Evolutionary conservation across 30 jellyfish, hydroid and myxozoan genomes (phyloP).

Genomic region (Aurelia sp.): DNA sequence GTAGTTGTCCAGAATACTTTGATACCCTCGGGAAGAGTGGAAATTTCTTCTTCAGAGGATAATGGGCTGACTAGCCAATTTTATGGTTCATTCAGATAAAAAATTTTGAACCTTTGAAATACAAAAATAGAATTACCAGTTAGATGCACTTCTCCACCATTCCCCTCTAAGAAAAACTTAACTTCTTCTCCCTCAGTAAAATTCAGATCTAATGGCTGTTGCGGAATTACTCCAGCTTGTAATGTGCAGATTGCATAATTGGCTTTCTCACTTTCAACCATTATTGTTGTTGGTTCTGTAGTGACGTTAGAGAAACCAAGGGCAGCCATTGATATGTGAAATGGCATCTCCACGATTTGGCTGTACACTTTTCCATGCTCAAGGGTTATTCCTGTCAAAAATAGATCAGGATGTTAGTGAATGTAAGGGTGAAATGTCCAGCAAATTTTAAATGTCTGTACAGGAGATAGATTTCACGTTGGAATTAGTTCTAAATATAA

Average conservation of each 20-base stretch:
- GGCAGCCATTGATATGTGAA: slow-evolving; percentile 97
- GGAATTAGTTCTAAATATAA: no score
- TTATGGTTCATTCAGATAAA: no score
- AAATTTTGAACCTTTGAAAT: no score
- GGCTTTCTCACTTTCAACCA: slow-evolving; percentile 83
- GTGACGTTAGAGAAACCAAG: slow-evolving; percentile 75
- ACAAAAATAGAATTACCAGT: slow-evolving; percentile 65
- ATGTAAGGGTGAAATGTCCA: no score
- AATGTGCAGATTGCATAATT: slow-evolving; percentile 89
- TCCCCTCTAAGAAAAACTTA: slow-evolving; percentile 84
- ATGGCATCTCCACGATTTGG: slow-evolving; percentile 90
- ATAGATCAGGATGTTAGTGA: no score
- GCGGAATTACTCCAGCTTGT: slow-evolving; percentile 84
- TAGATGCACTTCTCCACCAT: slow-evolving; percentile 90
- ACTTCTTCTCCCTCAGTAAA: slow-evolving; percentile 98
- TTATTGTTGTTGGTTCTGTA: slow-evolving; percentile 81
- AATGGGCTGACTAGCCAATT: no score
- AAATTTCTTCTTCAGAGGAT: no score
- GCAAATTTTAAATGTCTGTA: no score
- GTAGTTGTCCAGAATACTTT: no score
- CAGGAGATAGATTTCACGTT: no score
- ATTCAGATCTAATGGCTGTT: slow-evolving; percentile 82
- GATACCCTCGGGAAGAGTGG: no score
- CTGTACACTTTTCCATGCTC: slow-evolving; percentile 90
- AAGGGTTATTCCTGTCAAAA: slow-evolving; percentile 77